Base-by-base conservation (phyloP, 2,888 invertebrate genomes). In the Zygogramma bicolorata region DNA sequence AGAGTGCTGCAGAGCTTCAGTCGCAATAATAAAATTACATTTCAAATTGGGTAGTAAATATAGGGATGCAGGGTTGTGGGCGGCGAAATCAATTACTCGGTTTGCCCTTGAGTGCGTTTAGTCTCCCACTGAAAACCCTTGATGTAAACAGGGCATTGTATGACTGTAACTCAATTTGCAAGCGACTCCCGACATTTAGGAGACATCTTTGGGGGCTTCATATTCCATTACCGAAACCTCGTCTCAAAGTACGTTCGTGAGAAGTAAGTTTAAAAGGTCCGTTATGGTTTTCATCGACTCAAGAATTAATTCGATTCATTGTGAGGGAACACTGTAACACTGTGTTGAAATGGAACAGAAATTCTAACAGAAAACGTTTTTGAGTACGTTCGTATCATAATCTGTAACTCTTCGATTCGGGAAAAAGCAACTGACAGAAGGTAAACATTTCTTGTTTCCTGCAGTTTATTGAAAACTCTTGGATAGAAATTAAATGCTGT, bases 141-240 rank as follows among this genome's bases (percentile, higher is more conserved):
- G 83, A 84, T 83, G 84, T 83, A 85, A 84, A 85, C 84, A 84
- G 81, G 80, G 81, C 82, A 84, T 84, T 85, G 84, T 84, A 82
- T 77, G 80, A 81, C 79, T 83, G 82, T 85, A 85, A 85, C 84
- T 84, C 84, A 84, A 85, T 85, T 85, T 85, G 81, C 83, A 77
- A 81, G 79, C 81, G 79, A 82, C 81, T 83, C 80, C 76, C 81
- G 79, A 81, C 81, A 80, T 82, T 82, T 81, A 82, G 81, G 80
- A 81, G 81, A 78, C 83, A 82, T 82, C 83, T 83, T 83, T 83
- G 81, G 82, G 84, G 83, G 84, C 81, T 84, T 85, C 84, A 74
- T 78, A 82, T 84, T 83, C 82, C 82, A 84, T 85, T 84, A 84
- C 74, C 70, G 74, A 46, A 46, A 46, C 15, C 46, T 7, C 46